Evolutionary conservation across 2,888 invertebrate species (phyloP), one percentile per base, ranked within the genome.

Genomic region (Beris chalybata): DNA sequence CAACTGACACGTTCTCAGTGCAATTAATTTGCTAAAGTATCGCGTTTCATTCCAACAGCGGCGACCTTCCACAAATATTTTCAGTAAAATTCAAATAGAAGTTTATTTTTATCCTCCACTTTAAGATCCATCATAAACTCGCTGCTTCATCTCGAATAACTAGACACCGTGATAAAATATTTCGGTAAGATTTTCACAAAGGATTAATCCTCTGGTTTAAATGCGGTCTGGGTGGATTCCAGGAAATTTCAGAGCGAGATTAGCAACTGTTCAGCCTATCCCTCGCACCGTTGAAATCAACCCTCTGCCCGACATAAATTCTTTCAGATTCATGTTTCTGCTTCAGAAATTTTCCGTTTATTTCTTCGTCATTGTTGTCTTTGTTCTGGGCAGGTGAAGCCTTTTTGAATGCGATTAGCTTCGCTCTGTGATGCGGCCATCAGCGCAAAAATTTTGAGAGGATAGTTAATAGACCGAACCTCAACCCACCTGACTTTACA

Each of bases 121-220:
- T 22, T 22, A 22, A 22, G 3, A 22, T 22, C 38, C 38, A 38
- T 7, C 38, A 38, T 38, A 38, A 38, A 38, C 38, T 38, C 38
- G 3, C 38, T 7, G 38, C 38, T 38, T 38, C 38, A 38, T 38
- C 9, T 5, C 5, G 3, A 38, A 38, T 38, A 38, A 38, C 38
- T 38, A 38, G 31, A n/a, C 13, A 31, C n/a, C 48, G 48, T 30
- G 31, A 48, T 47, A 30, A 48, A 48, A 31, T 59, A 48, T 59
- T 48, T 56, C 54, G 29, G n/a, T 44, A 47, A 57, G 44, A 47
- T 55, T 55, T 55, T 56, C 43, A 56, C 56, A 56, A 58, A 58
- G 57, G 57, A 58, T 58, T 58, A 59, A 31, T 59, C 48, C 13
- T 13, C 47, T 9, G 58, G 48, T 59, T 59, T 59, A n/a, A 48